Evolutionary conservation across 1,140 invertebrate genomes (phyloP).

Genomic region (Orchesella cincta): DNA sequence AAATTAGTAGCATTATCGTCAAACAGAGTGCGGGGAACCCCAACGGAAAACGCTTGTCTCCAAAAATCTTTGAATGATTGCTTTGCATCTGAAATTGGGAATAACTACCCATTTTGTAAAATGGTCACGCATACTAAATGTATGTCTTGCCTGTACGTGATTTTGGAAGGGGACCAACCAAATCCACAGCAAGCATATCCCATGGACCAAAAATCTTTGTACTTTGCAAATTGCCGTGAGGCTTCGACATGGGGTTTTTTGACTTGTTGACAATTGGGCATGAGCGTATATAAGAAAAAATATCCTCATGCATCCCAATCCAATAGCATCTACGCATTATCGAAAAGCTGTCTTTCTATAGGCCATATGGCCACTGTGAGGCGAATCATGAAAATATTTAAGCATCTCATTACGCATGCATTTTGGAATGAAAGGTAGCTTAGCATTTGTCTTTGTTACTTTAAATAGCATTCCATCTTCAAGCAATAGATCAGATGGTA

Average conservation of each 20-base stretch:
- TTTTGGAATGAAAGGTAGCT: conserved; percentile 31
- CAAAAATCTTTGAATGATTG: conserved; percentile 35
- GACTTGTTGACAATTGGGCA: conserved; percentile 13
- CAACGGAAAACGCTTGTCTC: conserved; percentile 51
- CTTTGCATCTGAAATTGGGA: conserved; percentile 40
- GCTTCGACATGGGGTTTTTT: conserved; percentile 5
- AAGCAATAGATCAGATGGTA: background rate
- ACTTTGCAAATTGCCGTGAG: background rate
- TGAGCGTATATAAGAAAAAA: conserved; percentile 18
- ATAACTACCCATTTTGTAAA: conserved; percentile 49
- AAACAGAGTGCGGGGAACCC: conserved; percentile 47
- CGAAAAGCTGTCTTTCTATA: conserved; percentile 12
- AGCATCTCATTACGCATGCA: background rate
- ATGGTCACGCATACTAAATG: conserved; percentile 46
- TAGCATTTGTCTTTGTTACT: background rate
- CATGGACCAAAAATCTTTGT: conserved; percentile 36
- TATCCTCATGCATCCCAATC: conserved; percentile 34
- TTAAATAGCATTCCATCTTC: background rate
- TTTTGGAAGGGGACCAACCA: conserved; percentile 49
- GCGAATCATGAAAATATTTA: conserved; percentile 20
- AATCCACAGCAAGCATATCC: conserved; percentile 48
- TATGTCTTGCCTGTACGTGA: conserved; percentile 31
- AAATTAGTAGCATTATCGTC: conserved; percentile 52
- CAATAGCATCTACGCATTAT: conserved; percentile 13
- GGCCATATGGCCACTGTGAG: conserved; percentile 31